Percentiles rank a stretch among this genome's conserved stretches.
Evolutionary conservation across 2,888 invertebrate species (phyloP).

Genomic region (Phorcus lineatus): DNA sequence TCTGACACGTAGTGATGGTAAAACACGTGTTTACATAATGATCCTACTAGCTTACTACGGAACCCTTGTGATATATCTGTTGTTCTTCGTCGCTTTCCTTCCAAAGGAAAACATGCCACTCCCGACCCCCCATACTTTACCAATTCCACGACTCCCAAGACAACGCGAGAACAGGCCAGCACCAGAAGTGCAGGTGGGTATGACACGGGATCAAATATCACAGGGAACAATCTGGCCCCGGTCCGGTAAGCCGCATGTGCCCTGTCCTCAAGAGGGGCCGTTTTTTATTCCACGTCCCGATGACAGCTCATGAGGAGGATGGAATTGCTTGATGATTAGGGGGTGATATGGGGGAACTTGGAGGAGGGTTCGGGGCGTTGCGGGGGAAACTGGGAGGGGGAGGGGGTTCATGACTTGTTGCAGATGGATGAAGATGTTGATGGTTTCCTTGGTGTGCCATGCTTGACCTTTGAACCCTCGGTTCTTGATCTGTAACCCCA

Average conservation of each 20-base stretch:
- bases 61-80: background rate
- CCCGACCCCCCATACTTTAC: conserved; percentile 13
- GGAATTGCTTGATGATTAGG: conserved; percentile 8
- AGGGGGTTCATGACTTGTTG: background rate
- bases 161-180: background rate
- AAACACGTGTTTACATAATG: background rate
- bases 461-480: background rate
- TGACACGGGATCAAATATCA: conserved; percentile 7
- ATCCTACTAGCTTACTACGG: background rate
- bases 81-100: background rate
- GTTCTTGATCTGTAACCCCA: background rate
- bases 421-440: background rate
- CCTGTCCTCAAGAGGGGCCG: background rate
- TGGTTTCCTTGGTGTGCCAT: background rate
- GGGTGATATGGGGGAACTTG: background rate
- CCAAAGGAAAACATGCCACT: conserved; percentile 4
- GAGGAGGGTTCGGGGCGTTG: background rate
- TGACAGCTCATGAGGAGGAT: background rate
- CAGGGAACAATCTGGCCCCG: conserved; percentile 3
- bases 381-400: no score
- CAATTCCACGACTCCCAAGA: conserved; percentile 1
- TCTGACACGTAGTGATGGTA: background rate
- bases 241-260: background rate
- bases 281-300: background rate
- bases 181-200: background rate